Evolutionary conservation across 2,888 invertebrate genomes (phyloP).

Genomic region (Sarcophaga rosellei): DNA sequence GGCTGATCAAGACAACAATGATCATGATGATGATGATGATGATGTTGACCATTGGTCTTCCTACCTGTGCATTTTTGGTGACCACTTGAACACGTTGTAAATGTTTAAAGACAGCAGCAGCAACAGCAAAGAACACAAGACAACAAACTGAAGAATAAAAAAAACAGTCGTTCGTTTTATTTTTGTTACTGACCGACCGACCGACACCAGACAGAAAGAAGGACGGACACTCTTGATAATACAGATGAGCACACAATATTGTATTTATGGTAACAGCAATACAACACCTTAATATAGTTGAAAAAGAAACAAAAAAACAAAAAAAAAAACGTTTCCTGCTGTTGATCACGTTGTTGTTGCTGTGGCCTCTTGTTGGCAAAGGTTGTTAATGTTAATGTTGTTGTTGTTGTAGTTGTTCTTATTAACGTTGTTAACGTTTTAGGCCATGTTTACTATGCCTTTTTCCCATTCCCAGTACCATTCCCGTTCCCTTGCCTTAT

Average conservation of each 20-base stretch:
- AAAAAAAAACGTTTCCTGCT: slow-evolving; percentile 60
- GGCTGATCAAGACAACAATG: slow-evolving; percentile 37
- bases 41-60: slow-evolving; percentile 44
- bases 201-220: slow-evolving; percentile 31
- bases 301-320: slow-evolving; percentile 39
- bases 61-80: slow-evolving; percentile 56
- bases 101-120: slow-evolving; percentile 31
- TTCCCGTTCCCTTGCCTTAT: too few relatives aligned
- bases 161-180: slow-evolving; percentile 41
- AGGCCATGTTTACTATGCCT: slow-evolving; percentile 57
- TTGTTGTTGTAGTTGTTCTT: slow-evolving; percentile 24
- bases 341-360: slow-evolving; percentile 54
- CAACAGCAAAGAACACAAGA: slow-evolving; percentile 16
- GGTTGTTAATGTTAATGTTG: slow-evolving; percentile 28
- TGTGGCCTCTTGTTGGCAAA: slow-evolving; percentile 39
- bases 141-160: slow-evolving; percentile 35
- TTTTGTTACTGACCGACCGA: slow-evolving; percentile 17
- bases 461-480: slow-evolving; percentile 21
- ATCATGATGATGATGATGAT: slow-evolving; percentile 23
- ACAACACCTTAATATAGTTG: background rate
- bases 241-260: slow-evolving; percentile 36
- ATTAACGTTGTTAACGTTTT: slow-evolving; percentile 45
- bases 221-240: slow-evolving; percentile 12
- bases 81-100: slow-evolving; percentile 60
- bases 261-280: slow-evolving; percentile 5